Base-by-base conservation (phyloP, 2,888 invertebrate genomes). In the Parapristionchus giblindavisi region DNA sequence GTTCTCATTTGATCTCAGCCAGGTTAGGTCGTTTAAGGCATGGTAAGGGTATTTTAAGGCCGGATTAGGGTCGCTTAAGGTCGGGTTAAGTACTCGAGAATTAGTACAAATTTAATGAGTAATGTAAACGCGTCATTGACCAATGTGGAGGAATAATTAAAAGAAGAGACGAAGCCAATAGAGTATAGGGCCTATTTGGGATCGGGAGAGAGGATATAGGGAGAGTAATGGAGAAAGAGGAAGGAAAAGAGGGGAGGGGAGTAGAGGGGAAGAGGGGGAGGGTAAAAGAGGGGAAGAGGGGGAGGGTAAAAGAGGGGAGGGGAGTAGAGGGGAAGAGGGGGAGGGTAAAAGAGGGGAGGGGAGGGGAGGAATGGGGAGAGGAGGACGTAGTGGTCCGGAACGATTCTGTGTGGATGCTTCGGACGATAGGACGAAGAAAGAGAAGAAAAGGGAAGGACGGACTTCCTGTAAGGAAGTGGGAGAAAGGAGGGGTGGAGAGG, bases 141-240 rank as follows among this genome's bases (percentile, higher is more conserved):
- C n/a, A n/a, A n/a, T n/a, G 63, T 11, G n/a, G n/a, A 63, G 6
- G 63, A 58, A 58, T 58, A 58, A 58, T 58, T 58, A 27, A 58
- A 58, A 58, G 58, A 24, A n/a, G 27, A 8, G 24, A 24, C 11
- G 58, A 63, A 36, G 27, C 8, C 8, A 17, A 34, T 63, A 32
- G 17, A 8, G 34, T 8, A 36, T 6, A 63, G 8, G 14, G 63
- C n/a, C n/a, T n/a, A n/a, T n/a, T n/a, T n/a, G 24, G 8, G 27
- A 63, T 17, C 11, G 24, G 38, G 34, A 34, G 34, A 32, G 63
- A 63, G 24, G 34, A 24, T 32, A 63, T 17, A 4, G 34, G 52
- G 51, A 21, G 68, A 68, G 34, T 29, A 34, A 68, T 38, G 52
- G 51, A 51, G 14, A 48, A n/a, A 32, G 8, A 34, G 34, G 34